These are phyloP conservation scores for Petroica traversi DNA, from an alignment of 2,113 vertebrate species.

Conservation along the genomic window DNA sequence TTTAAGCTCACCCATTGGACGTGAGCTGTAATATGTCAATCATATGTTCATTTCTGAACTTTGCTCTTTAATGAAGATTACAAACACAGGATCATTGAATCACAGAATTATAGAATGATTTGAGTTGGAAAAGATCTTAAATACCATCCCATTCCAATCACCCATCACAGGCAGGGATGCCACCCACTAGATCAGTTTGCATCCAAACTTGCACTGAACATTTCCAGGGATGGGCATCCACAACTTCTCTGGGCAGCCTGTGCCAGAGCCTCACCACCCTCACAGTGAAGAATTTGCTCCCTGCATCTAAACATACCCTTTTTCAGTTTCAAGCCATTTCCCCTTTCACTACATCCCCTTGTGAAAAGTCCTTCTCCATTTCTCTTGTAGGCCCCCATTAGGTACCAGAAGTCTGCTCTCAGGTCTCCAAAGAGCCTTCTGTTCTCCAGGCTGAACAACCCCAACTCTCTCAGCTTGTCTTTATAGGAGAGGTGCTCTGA, in stretches of 20 bases:
- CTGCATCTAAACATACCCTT: not conserved
- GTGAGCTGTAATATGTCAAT: not conserved
- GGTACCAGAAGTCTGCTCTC: not conserved
- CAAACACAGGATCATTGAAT: not conserved
- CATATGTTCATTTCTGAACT: not conserved
- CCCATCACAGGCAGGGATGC: not conserved
- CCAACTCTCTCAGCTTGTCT: not conserved
- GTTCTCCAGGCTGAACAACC: not conserved
- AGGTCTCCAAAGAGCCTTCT: not conserved
- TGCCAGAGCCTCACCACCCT: not conserved
- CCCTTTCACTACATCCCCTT: not conserved
- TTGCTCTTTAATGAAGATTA: not conserved
- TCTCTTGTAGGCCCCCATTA: not conserved
- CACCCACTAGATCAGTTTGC: not conserved
- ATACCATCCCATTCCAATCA: not conserved
- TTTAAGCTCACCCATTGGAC: not conserved
- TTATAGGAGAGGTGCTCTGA: not conserved
- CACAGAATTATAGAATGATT: not conserved
- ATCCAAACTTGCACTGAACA: not conserved
- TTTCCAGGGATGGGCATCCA: not conserved
- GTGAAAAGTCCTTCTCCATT: not conserved
- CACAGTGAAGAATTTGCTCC: not conserved
- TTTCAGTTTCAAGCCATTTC: not conserved
- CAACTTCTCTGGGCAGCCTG: not conserved
- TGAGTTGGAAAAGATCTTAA: not conserved